Evolutionary conservation across 2,797 vertebrate species (phyloP), one percentile per base, ranked within the genome.

Genomic region (Coilia nasus): DNA sequence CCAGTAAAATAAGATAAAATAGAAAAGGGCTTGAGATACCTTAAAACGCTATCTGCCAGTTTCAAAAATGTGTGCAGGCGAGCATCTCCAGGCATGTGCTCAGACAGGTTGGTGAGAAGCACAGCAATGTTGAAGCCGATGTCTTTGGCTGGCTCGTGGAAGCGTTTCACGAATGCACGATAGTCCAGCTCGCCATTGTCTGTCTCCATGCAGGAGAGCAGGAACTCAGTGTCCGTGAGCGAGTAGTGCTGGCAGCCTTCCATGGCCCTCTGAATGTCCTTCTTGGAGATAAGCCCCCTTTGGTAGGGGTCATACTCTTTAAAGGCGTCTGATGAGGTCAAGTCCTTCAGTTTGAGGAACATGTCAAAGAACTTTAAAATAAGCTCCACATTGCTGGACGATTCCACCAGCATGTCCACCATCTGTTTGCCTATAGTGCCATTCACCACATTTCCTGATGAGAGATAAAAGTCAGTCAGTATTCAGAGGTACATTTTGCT

Each of bases 331-430:
- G 97, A 98, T 0, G 96, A 97, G 0, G 97, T 98, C 85, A 99
- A 92, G 92, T 97, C 97, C 93, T 99, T 98, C 2, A 99, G 94
- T 90, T 99, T 99, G 85, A 99, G 94, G 91, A 99, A 99, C 97
- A 97, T 99, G 90, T 99, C 97, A 62, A 99, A 99, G 93, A 98
- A 99, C 83, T 96, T 97, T 60, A 99, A 96, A 89, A 99, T 98
- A 97, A 97, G 98, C 90, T 98, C 97, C 59, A 99, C 97, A 0
- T 98, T 99, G 90, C 95, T 95, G 1, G 98, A 97, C 0, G 98
- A 99, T 85, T 99, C 98, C 90, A 99, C 97, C 84, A 99, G 93
- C 98, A 99, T 99, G 86, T 99, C 98, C 0, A 99, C 97, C 98
- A 99, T 99, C 93, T 99, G 98, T 90, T 98, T 99, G 86, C 98